Conservation (phyloP, 2,113 vertebrate species). For the Sorex araneus region DNA sequence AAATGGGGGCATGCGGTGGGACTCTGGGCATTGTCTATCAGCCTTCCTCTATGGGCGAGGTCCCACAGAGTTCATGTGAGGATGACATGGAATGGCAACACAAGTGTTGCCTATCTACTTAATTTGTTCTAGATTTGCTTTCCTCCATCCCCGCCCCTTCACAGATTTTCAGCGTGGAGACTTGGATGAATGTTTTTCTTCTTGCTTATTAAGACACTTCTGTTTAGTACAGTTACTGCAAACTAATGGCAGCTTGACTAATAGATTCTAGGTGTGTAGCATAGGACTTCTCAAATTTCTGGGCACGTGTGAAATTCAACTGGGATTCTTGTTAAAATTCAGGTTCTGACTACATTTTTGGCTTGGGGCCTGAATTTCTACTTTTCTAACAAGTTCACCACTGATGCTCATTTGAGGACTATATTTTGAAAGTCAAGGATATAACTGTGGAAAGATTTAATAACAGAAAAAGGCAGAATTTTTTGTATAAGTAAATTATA, state of each 20-base stretch:
- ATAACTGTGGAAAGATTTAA: neutral
- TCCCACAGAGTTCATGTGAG: too few species aligned
- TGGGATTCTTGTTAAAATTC: neutral
- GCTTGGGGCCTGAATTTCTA: neutral
- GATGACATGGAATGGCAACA: too few species aligned
- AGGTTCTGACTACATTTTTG: neutral
- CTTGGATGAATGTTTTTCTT: neutral
- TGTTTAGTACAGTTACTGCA: neutral
- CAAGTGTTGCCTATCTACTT: neutral
- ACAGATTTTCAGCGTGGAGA: neutral
- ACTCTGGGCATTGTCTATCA: too few species aligned
- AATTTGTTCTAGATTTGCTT: neutral
- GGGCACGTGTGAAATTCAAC: neutral
- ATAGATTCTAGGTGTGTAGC: neutral
- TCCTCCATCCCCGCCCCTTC: neutral
- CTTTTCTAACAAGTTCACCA: neutral
- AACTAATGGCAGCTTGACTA: neutral
- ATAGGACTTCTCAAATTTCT: neutral
- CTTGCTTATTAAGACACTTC: neutral
- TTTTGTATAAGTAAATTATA: constrained; percentile 20
- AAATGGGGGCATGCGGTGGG: too few species aligned
- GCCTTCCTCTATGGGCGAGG: too few species aligned
- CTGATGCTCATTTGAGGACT: neutral
- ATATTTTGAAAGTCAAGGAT: constrained; percentile 10
- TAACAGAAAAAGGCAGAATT: neutral